Percentiles rank a stretch among this genome's conserved stretches.
These are phyloP conservation scores for Listronotus oregonensis DNA, from an alignment of 1,140 invertebrate species.

Conservation along the genomic window DNA sequence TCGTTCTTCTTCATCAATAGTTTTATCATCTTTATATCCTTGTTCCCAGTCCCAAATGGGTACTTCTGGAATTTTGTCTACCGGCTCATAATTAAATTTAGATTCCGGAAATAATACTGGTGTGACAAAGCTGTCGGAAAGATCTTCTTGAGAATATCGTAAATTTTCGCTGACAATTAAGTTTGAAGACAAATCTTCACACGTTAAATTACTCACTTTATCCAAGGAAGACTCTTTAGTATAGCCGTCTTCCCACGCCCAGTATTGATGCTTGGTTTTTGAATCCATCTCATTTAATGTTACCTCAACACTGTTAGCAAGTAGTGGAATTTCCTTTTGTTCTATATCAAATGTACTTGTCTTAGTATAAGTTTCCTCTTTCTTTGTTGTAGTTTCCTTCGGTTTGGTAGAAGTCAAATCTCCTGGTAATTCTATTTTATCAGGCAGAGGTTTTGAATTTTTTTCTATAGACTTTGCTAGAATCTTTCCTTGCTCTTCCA, in stretches of 20 bases:
- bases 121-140: not conserved
- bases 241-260: constrained; percentile 31
- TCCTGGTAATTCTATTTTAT: too few relatives aligned
- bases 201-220: constrained; percentile 8
- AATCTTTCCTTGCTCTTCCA: too few relatives aligned
- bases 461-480: too few relatives aligned
- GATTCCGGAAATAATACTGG: not conserved
- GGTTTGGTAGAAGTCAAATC: too few relatives aligned
- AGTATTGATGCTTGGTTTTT: constrained; percentile 23
- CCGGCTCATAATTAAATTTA: not conserved
- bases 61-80: not conserved
- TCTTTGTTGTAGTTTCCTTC: too few relatives aligned
- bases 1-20: not conserved
- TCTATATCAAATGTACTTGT: not conserved
- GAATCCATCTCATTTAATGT: constrained; percentile 15
- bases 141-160: constrained; percentile 2
- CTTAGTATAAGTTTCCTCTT: too few relatives aligned
- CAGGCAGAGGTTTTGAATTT: too few relatives aligned
- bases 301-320: not conserved
- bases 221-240: constrained; percentile 24
- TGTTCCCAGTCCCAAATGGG: constrained; percentile 27
- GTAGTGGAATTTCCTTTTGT: constrained; percentile 2
- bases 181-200: not conserved
- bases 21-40: constrained; percentile 5
- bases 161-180: not conserved